phyloP scores from a whole-genome alignment of 1,140 invertebrate genomes.

The Bombus balteatus region DNA sequence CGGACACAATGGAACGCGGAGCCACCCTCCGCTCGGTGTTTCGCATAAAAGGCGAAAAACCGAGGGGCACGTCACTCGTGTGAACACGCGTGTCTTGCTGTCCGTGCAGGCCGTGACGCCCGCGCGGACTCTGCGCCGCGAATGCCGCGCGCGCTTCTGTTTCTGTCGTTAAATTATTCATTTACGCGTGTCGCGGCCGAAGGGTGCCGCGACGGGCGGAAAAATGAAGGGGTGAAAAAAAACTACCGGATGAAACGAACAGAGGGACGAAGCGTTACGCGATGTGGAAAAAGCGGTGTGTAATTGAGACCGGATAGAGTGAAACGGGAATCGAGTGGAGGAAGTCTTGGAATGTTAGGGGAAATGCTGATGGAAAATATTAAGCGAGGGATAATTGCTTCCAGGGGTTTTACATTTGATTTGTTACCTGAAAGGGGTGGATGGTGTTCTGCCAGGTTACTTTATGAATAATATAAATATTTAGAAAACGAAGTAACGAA shows the following conservation, averaged over 20 bases:
- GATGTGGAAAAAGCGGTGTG: not conserved
- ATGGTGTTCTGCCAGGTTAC: not conserved
- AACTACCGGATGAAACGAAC: not conserved
- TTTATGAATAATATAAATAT: not conserved
- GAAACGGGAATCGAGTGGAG: not conserved
- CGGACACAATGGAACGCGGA: not conserved
- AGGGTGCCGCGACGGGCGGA: conserved; percentile 12
- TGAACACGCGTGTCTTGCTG: conserved; percentile 40
- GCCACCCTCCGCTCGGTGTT: conserved; percentile 1
- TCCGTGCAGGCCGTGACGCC: conserved; percentile 45
- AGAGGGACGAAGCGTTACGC: not conserved
- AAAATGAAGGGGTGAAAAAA: conserved; percentile 2
- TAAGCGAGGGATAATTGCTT: not conserved
- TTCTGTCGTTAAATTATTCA: conserved; percentile 75
- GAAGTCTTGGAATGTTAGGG: not conserved
- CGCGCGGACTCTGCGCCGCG: conserved; percentile 53
- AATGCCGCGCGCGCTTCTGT: conserved; percentile 46
- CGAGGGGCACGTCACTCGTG: conserved; percentile 44
- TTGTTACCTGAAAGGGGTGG: not conserved
- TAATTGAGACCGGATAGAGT: conserved; percentile 21
- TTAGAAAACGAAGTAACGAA: not conserved
- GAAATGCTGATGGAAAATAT: not conserved
- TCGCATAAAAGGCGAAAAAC: conserved; percentile 53
- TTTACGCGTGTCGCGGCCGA: conserved; percentile 55
- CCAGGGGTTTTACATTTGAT: not conserved